Evolutionary conservation across 2,113 vertebrate genomes (phyloP).

Genomic region (Clarias magur): DNA sequence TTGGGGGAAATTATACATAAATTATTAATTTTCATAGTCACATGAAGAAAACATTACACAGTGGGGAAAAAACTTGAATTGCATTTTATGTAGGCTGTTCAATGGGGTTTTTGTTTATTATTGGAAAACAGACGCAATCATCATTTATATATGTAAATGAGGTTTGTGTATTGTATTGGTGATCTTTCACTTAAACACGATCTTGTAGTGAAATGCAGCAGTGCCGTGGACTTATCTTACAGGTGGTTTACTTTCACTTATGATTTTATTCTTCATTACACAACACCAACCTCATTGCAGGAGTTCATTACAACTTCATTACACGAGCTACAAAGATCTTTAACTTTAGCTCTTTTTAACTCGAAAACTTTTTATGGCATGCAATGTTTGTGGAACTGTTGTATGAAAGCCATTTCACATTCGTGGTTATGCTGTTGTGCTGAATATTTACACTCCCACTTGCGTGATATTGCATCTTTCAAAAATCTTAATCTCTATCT

Average conservation of each 20-base stretch:
- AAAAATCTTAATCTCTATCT: neutral
- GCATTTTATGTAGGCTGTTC: neutral
- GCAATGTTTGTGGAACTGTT: no score
- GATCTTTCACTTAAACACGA: neutral
- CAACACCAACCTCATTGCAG: no score
- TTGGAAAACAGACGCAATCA: no score
- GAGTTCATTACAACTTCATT: no score
- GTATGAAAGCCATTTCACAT: no score
- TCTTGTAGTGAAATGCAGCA: no score
- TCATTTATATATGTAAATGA: neutral
- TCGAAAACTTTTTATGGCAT: no score
- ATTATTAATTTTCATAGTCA: neutral
- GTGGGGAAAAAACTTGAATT: neutral
- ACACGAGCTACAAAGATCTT: no score
- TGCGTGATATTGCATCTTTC: no score
- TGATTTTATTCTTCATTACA: neutral
- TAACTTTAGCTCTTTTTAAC: no score
- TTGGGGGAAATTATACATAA: neutral
- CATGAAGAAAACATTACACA: neutral
- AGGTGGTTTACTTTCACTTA: neutral
- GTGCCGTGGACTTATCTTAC: neutral
- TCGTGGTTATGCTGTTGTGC: no score
- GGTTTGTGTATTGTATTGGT: neutral
- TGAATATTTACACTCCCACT: no score
- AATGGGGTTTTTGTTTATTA: neutral